These are phyloP conservation scores for Propithecus deckenii DNA, from an alignment of 2,797 vertebrate genomes.

Conservation along the genomic window DNA sequence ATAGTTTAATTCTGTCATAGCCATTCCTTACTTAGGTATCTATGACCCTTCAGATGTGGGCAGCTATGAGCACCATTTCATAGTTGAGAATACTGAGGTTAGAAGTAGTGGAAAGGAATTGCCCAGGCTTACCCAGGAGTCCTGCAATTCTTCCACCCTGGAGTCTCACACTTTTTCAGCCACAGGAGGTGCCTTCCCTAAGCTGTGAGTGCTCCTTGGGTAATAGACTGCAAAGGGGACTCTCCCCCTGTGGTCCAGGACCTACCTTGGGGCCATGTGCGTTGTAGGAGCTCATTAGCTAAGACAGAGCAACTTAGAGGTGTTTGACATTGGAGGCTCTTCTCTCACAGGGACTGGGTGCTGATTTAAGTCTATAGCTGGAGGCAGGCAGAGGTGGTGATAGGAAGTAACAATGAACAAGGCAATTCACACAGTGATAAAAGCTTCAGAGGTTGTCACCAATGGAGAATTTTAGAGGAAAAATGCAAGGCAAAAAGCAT, in stretches of 20 bases:
- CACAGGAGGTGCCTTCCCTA: background rate
- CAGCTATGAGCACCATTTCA: background rate
- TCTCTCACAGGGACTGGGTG: background rate
- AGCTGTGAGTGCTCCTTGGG: background rate
- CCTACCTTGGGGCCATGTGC: background rate
- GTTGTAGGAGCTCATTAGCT: background rate
- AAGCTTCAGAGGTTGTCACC: background rate
- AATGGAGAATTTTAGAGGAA: background rate
- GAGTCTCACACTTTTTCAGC: background rate
- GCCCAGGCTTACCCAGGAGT: background rate
- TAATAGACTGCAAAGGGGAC: background rate
- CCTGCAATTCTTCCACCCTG: background rate
- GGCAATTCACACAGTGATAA: background rate
- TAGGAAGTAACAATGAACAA: background rate
- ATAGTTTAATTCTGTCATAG: background rate
- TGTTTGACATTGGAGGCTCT: background rate
- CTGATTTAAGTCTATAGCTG: background rate
- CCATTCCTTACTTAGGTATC: background rate
- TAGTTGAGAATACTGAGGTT: background rate
- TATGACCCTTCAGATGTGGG: background rate
- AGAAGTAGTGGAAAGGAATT: background rate
- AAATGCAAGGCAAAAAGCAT: background rate
- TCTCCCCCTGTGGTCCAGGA: background rate
- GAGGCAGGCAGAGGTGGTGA: background rate
- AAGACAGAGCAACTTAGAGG: background rate